A percentile compares a stretch with the other conserved stretches of the same genome.
These are phyloP conservation scores for Aplochiton taeniatus DNA, from an alignment of 2,797 vertebrate species.

Conservation along the genomic window DNA sequence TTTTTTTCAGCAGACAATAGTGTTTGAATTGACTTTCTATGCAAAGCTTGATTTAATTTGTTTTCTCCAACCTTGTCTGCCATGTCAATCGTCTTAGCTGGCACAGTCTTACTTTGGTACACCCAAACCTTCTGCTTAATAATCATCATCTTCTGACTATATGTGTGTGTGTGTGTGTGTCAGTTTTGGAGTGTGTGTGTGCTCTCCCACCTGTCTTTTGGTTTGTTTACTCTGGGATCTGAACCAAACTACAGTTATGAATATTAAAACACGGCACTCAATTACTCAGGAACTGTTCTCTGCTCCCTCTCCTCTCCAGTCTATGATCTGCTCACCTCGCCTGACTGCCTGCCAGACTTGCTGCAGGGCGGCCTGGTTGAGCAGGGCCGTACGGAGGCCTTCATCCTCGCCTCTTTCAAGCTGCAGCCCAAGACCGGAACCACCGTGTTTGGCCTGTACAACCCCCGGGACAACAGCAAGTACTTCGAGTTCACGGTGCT, in stretches of 20 bases:
- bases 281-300: slow-evolving; percentile 22
- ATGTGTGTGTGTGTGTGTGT: background rate
- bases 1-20: too few relatives aligned
- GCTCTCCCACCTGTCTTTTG: background rate
- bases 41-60: too few relatives aligned
- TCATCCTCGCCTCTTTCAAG: slow-evolving; percentile 87
- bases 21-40: too few relatives aligned
- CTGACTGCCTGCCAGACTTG: slow-evolving; percentile 83
- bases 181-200: too few relatives aligned
- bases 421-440: slow-evolving; percentile 82
- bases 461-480: slow-evolving; percentile 88
- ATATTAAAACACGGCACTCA: slow-evolving; percentile 46
- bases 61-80: background rate
- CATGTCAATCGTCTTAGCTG: background rate
- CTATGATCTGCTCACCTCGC: slow-evolving; percentile 91
- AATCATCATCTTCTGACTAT: background rate
- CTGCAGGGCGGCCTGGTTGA: slow-evolving; percentile 85
- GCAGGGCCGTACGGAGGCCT: slow-evolving; percentile 84
- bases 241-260: slow-evolving; percentile 35
- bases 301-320: slow-evolving; percentile 69
- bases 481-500: slow-evolving; percentile 95
- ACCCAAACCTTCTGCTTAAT: background rate
- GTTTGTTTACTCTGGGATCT: slow-evolving; percentile 40
- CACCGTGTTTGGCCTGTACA: slow-evolving; percentile 85
- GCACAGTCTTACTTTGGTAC: background rate